phyloP scores from a whole-genome alignment of 2,888 invertebrate genomes.

The Diarsia brunnea region DNA sequence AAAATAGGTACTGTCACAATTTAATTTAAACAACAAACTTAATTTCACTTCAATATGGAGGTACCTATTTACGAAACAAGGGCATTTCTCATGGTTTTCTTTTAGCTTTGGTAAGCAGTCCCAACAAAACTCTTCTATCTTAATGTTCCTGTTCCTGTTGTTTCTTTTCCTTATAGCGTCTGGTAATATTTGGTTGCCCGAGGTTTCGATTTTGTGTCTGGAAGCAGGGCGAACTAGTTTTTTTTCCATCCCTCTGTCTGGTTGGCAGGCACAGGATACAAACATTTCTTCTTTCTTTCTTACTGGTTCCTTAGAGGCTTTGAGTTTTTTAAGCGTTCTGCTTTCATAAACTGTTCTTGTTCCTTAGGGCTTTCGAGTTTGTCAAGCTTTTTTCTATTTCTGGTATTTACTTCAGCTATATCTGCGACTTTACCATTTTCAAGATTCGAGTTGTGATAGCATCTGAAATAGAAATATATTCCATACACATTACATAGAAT shows the following conservation, averaged over 20 bases:
- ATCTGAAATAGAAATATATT: constrained; percentile 19
- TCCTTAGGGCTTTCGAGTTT: background rate
- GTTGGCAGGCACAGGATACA: background rate
- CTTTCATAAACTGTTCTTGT: background rate
- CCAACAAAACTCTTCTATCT: background rate
- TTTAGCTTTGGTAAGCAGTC: background rate
- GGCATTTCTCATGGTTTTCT: constrained; percentile 8
- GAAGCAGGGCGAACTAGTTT: background rate
- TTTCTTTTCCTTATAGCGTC: background rate
- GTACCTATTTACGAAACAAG: constrained; percentile 30
- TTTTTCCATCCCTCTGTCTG: background rate
- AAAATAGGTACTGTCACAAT: background rate
- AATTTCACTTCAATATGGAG: constrained; percentile 14
- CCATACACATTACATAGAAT: too few relatives aligned
- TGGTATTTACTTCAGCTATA: background rate
- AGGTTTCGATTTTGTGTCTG: background rate
- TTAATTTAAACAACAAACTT: constrained; percentile 2
- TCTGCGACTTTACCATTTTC: background rate
- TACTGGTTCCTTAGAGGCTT: background rate
- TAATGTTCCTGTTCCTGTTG: too few relatives aligned
- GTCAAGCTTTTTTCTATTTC: background rate
- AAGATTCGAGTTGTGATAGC: background rate
- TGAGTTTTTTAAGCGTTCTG: background rate
- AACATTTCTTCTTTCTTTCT: background rate
- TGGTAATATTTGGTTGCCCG: background rate